Conservation (phyloP, 37 sponge, comb jelly and placozoan species). For the Ephydatia muelleri region DNA sequence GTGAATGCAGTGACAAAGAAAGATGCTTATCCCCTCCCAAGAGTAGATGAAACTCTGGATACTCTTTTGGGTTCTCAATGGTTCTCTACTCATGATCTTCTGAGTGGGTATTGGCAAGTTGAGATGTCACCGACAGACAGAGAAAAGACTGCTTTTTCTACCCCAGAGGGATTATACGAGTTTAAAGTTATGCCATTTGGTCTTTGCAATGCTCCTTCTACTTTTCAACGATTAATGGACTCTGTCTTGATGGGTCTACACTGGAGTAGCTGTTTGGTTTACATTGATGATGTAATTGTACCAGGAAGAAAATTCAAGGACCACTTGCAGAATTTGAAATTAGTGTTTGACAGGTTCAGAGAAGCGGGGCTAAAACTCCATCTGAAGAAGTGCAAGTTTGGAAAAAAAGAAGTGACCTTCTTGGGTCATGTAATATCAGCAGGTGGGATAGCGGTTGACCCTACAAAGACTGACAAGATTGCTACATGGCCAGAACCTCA, state of each 20-base stretch:
- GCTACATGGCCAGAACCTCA: not conserved
- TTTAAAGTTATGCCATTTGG: no score
- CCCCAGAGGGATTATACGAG: no score
- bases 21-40: not conserved
- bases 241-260: conserved; percentile 11
- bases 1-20: no score
- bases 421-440: not conserved
- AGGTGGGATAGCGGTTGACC: not conserved
- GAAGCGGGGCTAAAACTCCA: conserved; percentile 26
- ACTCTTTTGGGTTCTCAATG: conserved; percentile 16
- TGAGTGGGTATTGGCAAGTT: conserved; percentile 8
- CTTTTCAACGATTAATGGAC: conserved; percentile 36
- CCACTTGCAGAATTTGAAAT: conserved; percentile 3
- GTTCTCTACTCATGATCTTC: conserved; percentile 30
- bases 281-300: not conserved
- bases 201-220: no score
- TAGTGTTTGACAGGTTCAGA: conserved; percentile 15
- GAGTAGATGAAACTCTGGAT: not conserved
- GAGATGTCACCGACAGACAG: no score
- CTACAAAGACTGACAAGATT: not conserved
- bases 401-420: conserved; percentile 11
- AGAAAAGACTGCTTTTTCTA: no score
- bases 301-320: not conserved
- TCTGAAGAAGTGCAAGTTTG: conserved; percentile 4
- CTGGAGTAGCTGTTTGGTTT: conserved; percentile 4